These are phyloP conservation scores for Pterocles gutturalis DNA, from an alignment of 2,113 vertebrate species.

Conservation along the genomic window DNA sequence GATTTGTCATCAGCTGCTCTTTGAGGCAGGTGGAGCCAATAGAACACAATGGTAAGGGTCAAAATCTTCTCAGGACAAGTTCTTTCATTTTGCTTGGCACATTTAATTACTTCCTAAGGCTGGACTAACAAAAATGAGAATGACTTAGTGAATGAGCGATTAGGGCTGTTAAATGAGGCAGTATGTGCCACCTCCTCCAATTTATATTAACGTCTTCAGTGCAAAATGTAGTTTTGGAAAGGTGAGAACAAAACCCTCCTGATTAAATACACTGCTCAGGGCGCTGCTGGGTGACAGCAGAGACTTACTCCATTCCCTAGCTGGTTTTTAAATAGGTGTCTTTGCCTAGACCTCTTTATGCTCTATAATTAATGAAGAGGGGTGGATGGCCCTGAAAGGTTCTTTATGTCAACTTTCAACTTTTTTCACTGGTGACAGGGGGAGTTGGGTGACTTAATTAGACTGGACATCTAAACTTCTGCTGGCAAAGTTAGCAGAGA, in stretches of 20 bases:
- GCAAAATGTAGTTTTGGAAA: not conserved
- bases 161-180: not conserved
- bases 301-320: not conserved
- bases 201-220: not conserved
- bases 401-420: constrained; percentile 21
- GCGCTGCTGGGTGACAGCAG: not conserved
- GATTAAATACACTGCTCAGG: not conserved
- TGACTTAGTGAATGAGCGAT: not conserved
- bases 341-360: not conserved
- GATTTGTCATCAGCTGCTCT: not conserved
- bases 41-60: not conserved
- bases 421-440: not conserved
- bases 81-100: not conserved
- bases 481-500: not conserved
- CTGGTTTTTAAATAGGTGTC: not conserved
- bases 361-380: not conserved
- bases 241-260: not conserved
- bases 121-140: not conserved
- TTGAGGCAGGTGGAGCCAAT: not conserved
- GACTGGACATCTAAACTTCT: not conserved
- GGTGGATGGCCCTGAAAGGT: not conserved
- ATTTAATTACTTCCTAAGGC: not conserved
- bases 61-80: not conserved
- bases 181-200: not conserved
- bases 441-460: not conserved